Conservation (phyloP, 1,140 invertebrate genomes). For the Maniola jurtina region DNA sequence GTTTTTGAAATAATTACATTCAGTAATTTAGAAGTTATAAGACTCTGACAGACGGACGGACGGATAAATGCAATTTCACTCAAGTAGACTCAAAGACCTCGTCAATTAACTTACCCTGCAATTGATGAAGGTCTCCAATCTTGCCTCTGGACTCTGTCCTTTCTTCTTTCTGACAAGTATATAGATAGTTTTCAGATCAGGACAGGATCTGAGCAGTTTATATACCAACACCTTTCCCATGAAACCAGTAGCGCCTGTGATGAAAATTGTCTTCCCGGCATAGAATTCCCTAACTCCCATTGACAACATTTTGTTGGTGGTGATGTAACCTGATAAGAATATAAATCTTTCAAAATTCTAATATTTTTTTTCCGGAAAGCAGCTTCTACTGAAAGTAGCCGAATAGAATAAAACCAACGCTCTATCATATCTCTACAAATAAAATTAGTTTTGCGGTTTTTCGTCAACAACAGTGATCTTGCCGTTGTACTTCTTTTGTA, state of each 20-base stretch:
- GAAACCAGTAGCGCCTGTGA: constrained; percentile 77
- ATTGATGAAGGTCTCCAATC: constrained; percentile 23
- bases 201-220: constrained; percentile 89
- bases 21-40: no score
- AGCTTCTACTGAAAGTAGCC: no score
- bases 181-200: constrained; percentile 86
- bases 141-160: constrained; percentile 63
- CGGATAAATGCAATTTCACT: no score
- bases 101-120: constrained; percentile 18
- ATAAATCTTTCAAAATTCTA: neutral
- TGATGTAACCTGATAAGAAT: neutral
- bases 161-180: constrained; percentile 87
- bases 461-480: no score
- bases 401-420: no score
- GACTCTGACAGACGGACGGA: no score
- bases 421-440: no score
- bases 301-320: neutral
- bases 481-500: no score
- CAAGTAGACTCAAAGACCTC: no score
- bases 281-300: neutral
- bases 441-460: no score
- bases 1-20: no score
- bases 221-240: constrained; percentile 92
- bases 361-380: no score
- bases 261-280: constrained; percentile 21